phyloP scores from a whole-genome alignment of 2,888 invertebrate species.

The Aethes cnicana region DNA sequence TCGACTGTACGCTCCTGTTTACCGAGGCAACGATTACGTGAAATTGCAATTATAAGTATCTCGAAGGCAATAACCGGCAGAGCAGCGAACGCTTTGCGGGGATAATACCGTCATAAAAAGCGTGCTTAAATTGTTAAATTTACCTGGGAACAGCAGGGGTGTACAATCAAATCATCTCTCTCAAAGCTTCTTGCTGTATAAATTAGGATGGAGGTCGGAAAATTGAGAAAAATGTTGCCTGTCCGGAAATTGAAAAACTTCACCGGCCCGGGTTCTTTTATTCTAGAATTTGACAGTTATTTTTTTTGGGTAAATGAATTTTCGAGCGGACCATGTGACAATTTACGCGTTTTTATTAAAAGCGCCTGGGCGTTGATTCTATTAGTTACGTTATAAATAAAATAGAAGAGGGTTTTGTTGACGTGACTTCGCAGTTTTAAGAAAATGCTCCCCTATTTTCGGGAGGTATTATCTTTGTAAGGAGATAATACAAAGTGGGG shows the following conservation, averaged over 20 bases:
- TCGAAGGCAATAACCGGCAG: slow-evolving; percentile 51
- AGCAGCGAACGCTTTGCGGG: slow-evolving; percentile 54
- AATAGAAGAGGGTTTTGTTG: slow-evolving; percentile 28
- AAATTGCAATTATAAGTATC: slow-evolving; percentile 60
- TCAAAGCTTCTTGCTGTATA: slow-evolving; percentile 68
- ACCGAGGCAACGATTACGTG: slow-evolving; percentile 49
- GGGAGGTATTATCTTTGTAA: slow-evolving; percentile 22
- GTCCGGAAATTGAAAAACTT: slow-evolving; percentile 81
- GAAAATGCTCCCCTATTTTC: slow-evolving; percentile 17
- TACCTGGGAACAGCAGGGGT: slow-evolving; percentile 71
- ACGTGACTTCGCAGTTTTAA: slow-evolving; percentile 31
- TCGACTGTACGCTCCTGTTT: slow-evolving; percentile 40
- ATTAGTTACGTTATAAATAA: slow-evolving; percentile 30
- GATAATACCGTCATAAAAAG: slow-evolving; percentile 68
- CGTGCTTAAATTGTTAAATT: slow-evolving; percentile 71
- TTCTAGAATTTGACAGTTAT: slow-evolving; percentile 67
- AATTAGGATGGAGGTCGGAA: slow-evolving; percentile 68
- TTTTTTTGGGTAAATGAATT: slow-evolving; percentile 51
- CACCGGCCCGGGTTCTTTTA: slow-evolving; percentile 57
- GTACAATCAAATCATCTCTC: slow-evolving; percentile 71
- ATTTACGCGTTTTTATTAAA: slow-evolving; percentile 50
- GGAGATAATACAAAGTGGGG: slow-evolving; percentile 27
- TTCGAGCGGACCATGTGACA: slow-evolving; percentile 46
- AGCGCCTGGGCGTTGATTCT: slow-evolving; percentile 39
- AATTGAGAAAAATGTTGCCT: slow-evolving; percentile 69